Percentiles rank a stretch among this genome's conserved stretches.
These are phyloP conservation scores for Dicerorhinus sumatrensis DNA, from an alignment of 2,113 vertebrate genomes.

Conservation along the genomic window DNA sequence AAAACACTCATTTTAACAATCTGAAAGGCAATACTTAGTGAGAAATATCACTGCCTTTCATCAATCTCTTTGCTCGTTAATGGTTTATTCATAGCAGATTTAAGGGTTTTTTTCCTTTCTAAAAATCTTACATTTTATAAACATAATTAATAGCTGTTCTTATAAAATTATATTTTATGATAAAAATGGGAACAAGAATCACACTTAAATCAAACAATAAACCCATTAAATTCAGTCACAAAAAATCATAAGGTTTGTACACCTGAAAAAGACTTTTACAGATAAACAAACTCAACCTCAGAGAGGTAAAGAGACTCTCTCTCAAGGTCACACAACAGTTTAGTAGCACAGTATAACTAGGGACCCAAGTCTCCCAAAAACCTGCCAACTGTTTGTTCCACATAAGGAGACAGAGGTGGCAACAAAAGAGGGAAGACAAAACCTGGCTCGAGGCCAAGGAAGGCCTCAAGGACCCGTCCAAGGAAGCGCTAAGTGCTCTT, in stretches of 20 bases:
- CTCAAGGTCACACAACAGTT: not conserved
- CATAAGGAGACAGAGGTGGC: not conserved
- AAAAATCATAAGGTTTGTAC: not conserved
- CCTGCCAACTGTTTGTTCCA: not conserved
- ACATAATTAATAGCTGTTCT: not conserved
- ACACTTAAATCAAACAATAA: not conserved
- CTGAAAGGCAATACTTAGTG: not conserved
- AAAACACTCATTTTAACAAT: conserved; percentile 28
- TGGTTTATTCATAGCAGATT: conserved; percentile 46
- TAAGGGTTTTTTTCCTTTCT: not conserved
- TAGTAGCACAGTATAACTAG: not conserved
- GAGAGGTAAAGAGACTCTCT: not conserved
- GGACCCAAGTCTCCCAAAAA: not conserved
- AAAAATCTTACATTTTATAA: conserved; percentile 37
- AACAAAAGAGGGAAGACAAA: not conserved
- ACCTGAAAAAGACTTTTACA: not conserved
- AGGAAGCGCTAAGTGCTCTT: not conserved
- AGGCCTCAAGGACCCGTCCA: not conserved
- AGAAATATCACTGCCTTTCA: conserved; percentile 21
- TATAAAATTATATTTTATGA: conserved; percentile 32
- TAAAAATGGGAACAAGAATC: not conserved
- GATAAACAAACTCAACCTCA: not conserved
- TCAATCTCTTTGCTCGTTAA: not conserved
- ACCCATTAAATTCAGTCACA: not conserved
- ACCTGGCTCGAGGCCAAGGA: not conserved